These are phyloP conservation scores for Lutraria rhynchaena DNA, from an alignment of 1,140 invertebrate species.

Conservation along the genomic window DNA sequence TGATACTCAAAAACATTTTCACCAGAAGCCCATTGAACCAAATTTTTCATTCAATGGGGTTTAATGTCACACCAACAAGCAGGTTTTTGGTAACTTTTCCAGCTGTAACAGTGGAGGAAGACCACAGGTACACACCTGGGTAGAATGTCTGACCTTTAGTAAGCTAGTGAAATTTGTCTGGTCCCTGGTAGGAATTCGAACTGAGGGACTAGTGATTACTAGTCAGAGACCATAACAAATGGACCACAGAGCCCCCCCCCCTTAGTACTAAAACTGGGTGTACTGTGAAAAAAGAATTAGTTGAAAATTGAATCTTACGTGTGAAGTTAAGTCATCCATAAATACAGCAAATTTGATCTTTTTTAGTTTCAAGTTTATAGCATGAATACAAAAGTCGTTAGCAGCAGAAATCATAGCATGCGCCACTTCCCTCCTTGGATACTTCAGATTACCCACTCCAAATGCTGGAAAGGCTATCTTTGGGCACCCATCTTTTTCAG, in stretches of 20 bases:
- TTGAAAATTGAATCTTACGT: background rate
- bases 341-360: background rate
- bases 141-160: too few relatives aligned
- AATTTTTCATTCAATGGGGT: too few relatives aligned
- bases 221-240: too few relatives aligned
- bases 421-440: slow-evolving; percentile 26
- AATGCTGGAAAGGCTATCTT: slow-evolving; percentile 22
- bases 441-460: slow-evolving; percentile 8
- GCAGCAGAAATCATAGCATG: slow-evolving; percentile 1
- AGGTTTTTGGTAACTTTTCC: too few relatives aligned
- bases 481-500: background rate
- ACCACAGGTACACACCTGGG: too few relatives aligned
- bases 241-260: background rate
- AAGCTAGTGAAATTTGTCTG: too few relatives aligned
- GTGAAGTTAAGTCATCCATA: background rate
- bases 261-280: background rate
- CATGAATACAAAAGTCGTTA: background rate
- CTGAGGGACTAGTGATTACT: too few relatives aligned
- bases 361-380: background rate
- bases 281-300: background rate
- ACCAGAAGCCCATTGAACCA: too few relatives aligned
- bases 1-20: too few relatives aligned
- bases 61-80: too few relatives aligned
- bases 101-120: too few relatives aligned
- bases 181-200: too few relatives aligned